Conservation (phyloP, 2,888 invertebrate species). For the Sympetrum striolatum region DNA sequence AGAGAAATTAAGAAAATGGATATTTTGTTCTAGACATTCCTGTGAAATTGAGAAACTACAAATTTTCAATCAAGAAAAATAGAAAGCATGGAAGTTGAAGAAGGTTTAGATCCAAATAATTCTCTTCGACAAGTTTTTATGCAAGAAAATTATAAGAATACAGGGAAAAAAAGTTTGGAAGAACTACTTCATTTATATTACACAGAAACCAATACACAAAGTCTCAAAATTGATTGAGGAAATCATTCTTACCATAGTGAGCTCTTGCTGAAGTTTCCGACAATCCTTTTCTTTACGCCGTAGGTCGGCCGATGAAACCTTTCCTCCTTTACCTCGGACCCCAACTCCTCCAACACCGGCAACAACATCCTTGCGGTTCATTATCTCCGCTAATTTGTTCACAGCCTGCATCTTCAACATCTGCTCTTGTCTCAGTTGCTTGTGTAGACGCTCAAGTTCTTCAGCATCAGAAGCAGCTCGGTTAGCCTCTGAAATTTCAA, state of each 20-base stretch:
- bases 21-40: too few relatives aligned
- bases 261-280: slow-evolving; percentile 91
- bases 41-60: neutral
- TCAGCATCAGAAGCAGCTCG: slow-evolving; percentile 73
- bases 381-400: slow-evolving; percentile 95
- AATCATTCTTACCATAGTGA: slow-evolving; percentile 70
- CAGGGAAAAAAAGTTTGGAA: too few relatives aligned
- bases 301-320: slow-evolving; percentile 78
- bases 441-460: slow-evolving; percentile 80
- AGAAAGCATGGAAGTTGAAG: too few relatives aligned
- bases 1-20: neutral
- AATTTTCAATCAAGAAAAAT: neutral
- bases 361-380: slow-evolving; percentile 88
- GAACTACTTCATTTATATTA: too few relatives aligned
- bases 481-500: slow-evolving; percentile 56
- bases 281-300: slow-evolving; percentile 94
- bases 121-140: too few relatives aligned
- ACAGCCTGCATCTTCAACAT: slow-evolving; percentile 92
- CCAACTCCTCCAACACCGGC: slow-evolving; percentile 68
- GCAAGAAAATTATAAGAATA: too few relatives aligned
- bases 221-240: too few relatives aligned
- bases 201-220: too few relatives aligned
- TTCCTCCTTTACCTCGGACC: slow-evolving; percentile 67
- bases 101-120: too few relatives aligned
- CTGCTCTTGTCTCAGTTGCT: slow-evolving; percentile 85